Percentiles rank a stretch among this genome's conserved stretches.
These are phyloP conservation scores for Neodiprion pinetum DNA, from an alignment of 1,140 invertebrate genomes.

Conservation along the genomic window DNA sequence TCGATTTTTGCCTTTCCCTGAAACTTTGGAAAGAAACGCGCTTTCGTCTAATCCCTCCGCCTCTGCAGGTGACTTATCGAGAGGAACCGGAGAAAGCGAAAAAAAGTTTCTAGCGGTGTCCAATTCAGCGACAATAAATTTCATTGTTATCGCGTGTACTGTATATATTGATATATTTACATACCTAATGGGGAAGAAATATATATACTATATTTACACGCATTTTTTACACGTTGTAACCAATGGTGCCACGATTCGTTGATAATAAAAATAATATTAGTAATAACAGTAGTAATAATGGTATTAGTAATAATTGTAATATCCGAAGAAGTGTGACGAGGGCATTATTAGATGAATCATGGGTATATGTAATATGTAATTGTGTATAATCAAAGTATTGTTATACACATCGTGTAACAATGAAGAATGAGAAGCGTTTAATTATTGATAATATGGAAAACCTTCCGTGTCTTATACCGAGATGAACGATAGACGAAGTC, in stretches of 20 bases:
- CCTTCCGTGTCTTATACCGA: too few species aligned
- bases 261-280: not conserved
- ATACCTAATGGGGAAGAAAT: not conserved
- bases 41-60: not conserved
- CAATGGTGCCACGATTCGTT: not conserved
- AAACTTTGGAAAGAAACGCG: not conserved
- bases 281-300: too few species aligned
- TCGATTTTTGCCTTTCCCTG: not conserved
- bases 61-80: not conserved
- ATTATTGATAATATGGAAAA: too few species aligned
- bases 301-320: too few species aligned
- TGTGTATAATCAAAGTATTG: not conserved
- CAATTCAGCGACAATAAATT: not conserved
- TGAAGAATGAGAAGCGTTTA: slow-evolving; percentile 22
- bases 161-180: not conserved
- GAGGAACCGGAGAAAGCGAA: not conserved
- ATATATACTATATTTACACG: not conserved
- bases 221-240: too few species aligned
- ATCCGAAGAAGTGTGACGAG: not conserved
- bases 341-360: not conserved
- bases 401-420: slow-evolving; percentile 21
- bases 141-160: not conserved
- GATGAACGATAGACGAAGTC: too few species aligned
- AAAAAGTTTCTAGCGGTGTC: not conserved
- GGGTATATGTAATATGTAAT: not conserved